These are phyloP conservation scores for Cataglyphis rosenhaueri DNA, from an alignment of 2,888 invertebrate species.

Conservation along the genomic window DNA sequence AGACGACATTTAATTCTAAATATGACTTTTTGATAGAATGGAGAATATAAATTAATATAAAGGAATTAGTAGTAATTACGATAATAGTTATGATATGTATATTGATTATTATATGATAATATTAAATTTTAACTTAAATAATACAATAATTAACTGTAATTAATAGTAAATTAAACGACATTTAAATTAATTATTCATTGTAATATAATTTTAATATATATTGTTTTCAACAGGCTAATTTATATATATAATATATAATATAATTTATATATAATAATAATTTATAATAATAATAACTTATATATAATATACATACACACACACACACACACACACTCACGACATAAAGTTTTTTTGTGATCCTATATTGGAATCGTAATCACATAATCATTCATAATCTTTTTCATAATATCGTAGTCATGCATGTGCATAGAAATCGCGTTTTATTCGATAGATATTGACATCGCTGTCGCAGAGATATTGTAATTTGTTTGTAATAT, in stretches of 20 bases:
- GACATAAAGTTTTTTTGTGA: not conserved
- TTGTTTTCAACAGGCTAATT: not conserved
- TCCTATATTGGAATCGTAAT: not conserved
- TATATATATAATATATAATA: not conserved
- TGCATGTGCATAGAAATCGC: constrained; percentile 22
- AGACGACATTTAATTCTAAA: not conserved
- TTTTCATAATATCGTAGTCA: not conserved
- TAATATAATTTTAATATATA: not conserved
- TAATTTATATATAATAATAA: too few species aligned
- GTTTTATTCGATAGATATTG: constrained; percentile 1
- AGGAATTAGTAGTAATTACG: constrained; percentile 6
- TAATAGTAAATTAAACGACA: not conserved
- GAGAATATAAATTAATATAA: not conserved
- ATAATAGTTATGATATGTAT: not conserved
- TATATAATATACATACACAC: not conserved
- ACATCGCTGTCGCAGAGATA: not conserved
- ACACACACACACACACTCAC: not conserved
- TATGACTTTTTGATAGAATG: not conserved
- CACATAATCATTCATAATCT: not conserved
- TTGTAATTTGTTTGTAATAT: constrained; percentile 39
- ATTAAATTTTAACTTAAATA: constrained; percentile 15
- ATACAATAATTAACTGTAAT: constrained; percentile 22
- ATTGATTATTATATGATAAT: constrained; percentile 13
- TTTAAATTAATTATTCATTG: constrained; percentile 32
- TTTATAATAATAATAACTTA: too few species aligned